Evolutionary conservation across 64 coral and sea anemone species (phyloP).

Genomic region (Anthopleura sola): DNA sequence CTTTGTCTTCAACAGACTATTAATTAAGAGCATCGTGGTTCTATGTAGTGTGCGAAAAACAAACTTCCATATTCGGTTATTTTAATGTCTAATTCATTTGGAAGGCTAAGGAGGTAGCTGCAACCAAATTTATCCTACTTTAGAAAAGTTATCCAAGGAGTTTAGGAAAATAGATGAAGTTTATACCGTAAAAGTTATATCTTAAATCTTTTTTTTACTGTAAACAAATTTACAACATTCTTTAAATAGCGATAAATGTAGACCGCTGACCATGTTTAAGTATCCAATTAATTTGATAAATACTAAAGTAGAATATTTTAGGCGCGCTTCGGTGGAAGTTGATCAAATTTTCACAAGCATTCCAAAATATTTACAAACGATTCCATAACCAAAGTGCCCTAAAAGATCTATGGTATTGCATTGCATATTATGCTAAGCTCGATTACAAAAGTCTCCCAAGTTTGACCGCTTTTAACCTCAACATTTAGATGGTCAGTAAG

Average conservation of each 20-base stretch:
- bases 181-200: too few species aligned
- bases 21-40: too few species aligned
- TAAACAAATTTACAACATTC: background rate
- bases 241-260: background rate
- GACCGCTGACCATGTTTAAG: background rate
- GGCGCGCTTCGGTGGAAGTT: background rate
- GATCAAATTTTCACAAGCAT: background rate
- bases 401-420: background rate
- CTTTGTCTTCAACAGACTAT: too few species aligned
- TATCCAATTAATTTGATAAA: too few species aligned
- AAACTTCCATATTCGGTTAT: too few species aligned
- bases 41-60: too few species aligned
- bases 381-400: background rate
- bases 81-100: too few species aligned
- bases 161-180: background rate
- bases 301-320: background rate
- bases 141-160: too few species aligned
- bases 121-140: too few species aligned
- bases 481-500: background rate
- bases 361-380: background rate
- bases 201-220: too few species aligned
- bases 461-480: conserved; percentile 28
- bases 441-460: background rate
- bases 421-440: background rate
- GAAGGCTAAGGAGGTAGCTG: too few species aligned